A percentile compares a stretch with the other conserved stretches of the same genome.
Evolutionary conservation across 2,113 vertebrate genomes (phyloP).

Genomic region (Esox niger): DNA sequence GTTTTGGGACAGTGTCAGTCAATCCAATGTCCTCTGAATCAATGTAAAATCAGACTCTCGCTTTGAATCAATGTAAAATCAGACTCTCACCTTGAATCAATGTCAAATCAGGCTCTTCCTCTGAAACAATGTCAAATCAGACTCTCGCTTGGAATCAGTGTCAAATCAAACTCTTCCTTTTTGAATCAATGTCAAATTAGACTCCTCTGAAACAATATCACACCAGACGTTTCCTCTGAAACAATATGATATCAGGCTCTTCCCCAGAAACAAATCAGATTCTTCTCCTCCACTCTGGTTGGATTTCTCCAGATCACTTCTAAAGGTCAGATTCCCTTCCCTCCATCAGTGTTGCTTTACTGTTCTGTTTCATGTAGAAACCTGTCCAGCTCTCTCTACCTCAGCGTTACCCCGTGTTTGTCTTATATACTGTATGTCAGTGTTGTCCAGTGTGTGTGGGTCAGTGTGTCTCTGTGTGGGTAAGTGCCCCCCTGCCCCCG

Average conservation of each 20-base stretch:
- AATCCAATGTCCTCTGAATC: background rate
- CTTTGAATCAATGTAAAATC: too few relatives aligned
- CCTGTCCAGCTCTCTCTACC: conserved; percentile 7
- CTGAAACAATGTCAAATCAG: too few relatives aligned
- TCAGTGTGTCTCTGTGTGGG: too few relatives aligned
- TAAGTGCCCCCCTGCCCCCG: conserved; percentile 44
- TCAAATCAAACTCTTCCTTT: too few relatives aligned
- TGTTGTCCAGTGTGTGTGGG: conserved; percentile 18
- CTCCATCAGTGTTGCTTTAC: too few relatives aligned
- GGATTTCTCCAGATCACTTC: background rate
- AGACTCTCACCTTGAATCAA: conserved; percentile 7
- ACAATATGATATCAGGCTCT: too few relatives aligned
- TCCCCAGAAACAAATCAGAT: too few relatives aligned
- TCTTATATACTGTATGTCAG: conserved; percentile 21
- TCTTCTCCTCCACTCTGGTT: background rate
- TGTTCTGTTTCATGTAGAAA: background rate
- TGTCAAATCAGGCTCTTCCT: too few relatives aligned
- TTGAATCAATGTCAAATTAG: background rate
- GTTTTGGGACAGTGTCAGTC: conserved; percentile 12
- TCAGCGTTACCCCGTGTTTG: background rate
- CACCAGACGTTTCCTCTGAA: too few relatives aligned
- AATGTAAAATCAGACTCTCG: background rate
- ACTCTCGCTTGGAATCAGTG: too few relatives aligned
- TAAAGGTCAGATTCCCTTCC: background rate
- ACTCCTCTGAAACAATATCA: too few relatives aligned